Percentiles rank a stretch among this genome's conserved stretches.
Conservation (phyloP, 2,888 invertebrate genomes). For the Antheraea assamensis region DNA sequence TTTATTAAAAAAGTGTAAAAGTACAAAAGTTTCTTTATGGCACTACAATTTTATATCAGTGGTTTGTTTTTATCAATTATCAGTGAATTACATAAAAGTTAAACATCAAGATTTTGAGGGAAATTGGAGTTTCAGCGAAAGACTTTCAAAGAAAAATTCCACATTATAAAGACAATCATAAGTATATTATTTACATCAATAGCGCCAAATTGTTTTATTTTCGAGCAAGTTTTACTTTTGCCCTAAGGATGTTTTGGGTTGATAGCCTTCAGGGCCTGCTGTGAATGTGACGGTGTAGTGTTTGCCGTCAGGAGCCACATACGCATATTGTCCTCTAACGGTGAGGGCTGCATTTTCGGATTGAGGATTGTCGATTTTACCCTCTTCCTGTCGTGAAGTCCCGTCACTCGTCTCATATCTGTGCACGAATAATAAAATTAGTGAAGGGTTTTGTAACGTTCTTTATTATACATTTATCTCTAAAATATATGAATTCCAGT, state of each 20-base stretch:
- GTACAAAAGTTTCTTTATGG: conserved; percentile 65
- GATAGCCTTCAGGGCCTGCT: conserved; percentile 84
- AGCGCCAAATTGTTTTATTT: not conserved
- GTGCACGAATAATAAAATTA: conserved; percentile 28
- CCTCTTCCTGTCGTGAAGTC: conserved; percentile 84
- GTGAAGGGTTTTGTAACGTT: not conserved
- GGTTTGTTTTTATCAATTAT: conserved; percentile 38
- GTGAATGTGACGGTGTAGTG: conserved; percentile 84
- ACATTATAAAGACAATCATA: not conserved
- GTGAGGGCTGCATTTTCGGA: conserved; percentile 84
- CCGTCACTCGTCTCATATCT: conserved; percentile 87
- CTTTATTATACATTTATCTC: not conserved
- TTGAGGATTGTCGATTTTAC: conserved; percentile 84
- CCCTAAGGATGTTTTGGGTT: conserved; percentile 78
- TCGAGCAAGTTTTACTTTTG: conserved; percentile 49
- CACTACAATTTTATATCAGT: conserved; percentile 61
- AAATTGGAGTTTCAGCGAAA: not conserved
- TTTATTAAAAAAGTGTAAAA: conserved; percentile 57
- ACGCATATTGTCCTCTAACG: conserved; percentile 84
- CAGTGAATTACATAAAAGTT: not conserved
- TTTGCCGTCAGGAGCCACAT: conserved; percentile 85
- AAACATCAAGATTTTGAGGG: not conserved
- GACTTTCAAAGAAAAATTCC: not conserved
- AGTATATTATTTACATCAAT: conserved; percentile 39
- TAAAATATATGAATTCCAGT: not conserved